phyloP scores from a whole-genome alignment of 2,797 vertebrate species.

The Eulemur rubriventer region DNA sequence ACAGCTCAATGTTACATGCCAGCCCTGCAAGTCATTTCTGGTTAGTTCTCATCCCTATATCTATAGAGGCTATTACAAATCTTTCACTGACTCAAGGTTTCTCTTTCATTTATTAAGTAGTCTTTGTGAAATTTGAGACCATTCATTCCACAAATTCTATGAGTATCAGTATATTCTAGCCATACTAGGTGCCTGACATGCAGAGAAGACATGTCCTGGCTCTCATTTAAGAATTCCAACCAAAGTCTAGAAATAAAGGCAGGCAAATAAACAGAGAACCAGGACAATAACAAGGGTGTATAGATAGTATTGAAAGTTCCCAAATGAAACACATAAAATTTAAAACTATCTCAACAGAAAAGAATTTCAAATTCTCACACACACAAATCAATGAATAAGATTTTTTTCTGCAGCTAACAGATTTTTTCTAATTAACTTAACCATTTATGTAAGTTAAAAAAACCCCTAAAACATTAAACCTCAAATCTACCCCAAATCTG shows the following conservation, averaged over 20 bases:
- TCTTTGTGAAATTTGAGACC: background rate
- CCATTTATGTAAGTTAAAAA: background rate
- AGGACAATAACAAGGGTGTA: background rate
- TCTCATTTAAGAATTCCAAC: background rate
- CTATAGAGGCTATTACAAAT: background rate
- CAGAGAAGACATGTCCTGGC: background rate
- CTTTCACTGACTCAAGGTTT: background rate
- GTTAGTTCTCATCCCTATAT: background rate
- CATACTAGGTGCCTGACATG: background rate
- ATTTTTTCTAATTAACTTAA: background rate
- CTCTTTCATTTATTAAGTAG: background rate
- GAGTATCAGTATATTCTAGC: background rate
- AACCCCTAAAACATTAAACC: background rate
- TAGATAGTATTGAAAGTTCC: background rate
- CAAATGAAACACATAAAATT: background rate
- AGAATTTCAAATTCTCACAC: background rate
- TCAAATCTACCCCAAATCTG: background rate
- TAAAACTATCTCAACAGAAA: background rate
- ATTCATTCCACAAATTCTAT: background rate
- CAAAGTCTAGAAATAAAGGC: background rate
- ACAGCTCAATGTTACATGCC: background rate
- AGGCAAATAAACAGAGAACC: background rate
- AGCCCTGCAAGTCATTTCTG: background rate
- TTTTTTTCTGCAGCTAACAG: background rate
- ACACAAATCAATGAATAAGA: background rate